Evolutionary conservation across 2,888 invertebrate species (phyloP).

Genomic region (Chrysotoxum bicinctum): DNA sequence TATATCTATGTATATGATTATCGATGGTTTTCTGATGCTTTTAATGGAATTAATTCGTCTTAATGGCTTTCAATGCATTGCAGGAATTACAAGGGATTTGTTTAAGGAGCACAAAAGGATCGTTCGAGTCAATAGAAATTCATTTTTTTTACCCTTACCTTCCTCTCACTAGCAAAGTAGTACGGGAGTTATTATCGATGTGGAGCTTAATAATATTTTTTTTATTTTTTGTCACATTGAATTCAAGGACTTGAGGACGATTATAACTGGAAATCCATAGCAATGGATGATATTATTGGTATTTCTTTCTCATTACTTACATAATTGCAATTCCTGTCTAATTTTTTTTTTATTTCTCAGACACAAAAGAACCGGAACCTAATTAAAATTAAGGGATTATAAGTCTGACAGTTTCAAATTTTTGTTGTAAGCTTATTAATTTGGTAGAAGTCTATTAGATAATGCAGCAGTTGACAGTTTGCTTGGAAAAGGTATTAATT

Average conservation of each 20-base stretch:
- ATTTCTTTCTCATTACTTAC: slow-evolving; percentile 1
- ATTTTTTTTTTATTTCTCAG: background rate
- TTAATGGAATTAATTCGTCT: slow-evolving; percentile 70
- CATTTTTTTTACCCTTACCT: background rate
- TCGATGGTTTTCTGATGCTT: slow-evolving; percentile 60
- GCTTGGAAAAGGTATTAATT: background rate
- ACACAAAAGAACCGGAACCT: background rate
- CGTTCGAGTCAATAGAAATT: slow-evolving; percentile 33
- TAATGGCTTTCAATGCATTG: slow-evolving; percentile 65
- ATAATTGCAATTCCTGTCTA: background rate
- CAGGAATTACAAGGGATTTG: slow-evolving; percentile 57
- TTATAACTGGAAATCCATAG: background rate
- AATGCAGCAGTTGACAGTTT: background rate
- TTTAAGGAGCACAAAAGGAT: slow-evolving; percentile 42
- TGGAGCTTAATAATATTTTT: slow-evolving; percentile 33
- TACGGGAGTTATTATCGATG: slow-evolving; percentile 31
- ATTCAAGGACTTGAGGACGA: background rate
- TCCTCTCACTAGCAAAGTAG: background rate
- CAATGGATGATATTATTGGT: background rate
- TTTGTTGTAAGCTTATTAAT: background rate
- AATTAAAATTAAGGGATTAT: background rate
- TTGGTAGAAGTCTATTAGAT: background rate
- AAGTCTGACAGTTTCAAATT: background rate
- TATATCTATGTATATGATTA: background rate
- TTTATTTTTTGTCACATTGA: background rate